Conservation (phyloP, 2,888 invertebrate species). For the Leptinotarsa tumamoca region DNA sequence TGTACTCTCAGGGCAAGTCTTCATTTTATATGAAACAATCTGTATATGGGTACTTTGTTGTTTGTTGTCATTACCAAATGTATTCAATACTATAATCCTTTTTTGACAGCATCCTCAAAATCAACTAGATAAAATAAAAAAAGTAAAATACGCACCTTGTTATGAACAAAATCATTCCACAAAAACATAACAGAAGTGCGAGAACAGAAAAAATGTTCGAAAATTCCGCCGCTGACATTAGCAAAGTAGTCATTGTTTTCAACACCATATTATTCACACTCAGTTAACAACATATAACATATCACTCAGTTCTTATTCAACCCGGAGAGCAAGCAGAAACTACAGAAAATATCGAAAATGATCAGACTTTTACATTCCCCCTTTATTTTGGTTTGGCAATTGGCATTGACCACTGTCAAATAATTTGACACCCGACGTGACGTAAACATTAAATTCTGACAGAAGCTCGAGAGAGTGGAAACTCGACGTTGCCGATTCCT, state of each 20-base stretch:
- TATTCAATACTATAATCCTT: conserved; percentile 6
- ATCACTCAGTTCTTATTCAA: conserved; percentile 34
- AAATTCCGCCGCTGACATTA: conserved; percentile 79
- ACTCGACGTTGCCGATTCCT: background rate
- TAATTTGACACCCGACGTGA: background rate
- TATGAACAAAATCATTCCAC: conserved; percentile 80
- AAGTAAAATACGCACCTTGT: conserved; percentile 70
- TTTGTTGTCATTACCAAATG: no score
- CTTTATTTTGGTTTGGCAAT: conserved; percentile 33
- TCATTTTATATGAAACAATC: no score
- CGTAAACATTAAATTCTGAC: background rate
- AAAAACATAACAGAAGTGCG: conserved; percentile 78
- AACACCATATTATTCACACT: conserved; percentile 49
- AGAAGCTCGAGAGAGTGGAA: background rate
- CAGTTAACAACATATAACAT: conserved; percentile 33
- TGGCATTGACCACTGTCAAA: conserved; percentile 34
- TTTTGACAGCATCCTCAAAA: conserved; percentile 46
- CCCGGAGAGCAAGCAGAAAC: conserved; percentile 17
- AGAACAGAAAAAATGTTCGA: conserved; percentile 82
- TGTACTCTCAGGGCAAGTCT: no score
- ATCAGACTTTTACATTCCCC: conserved; percentile 32
- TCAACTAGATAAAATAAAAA: conserved; percentile 7
- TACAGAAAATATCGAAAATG: conserved; percentile 25
- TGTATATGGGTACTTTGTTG: no score
- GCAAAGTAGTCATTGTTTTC: conserved; percentile 70